Evolutionary conservation across 1,140 invertebrate species (phyloP), one percentile per base, ranked within the genome.

Genomic region (Drosophila micromelanica): DNA sequence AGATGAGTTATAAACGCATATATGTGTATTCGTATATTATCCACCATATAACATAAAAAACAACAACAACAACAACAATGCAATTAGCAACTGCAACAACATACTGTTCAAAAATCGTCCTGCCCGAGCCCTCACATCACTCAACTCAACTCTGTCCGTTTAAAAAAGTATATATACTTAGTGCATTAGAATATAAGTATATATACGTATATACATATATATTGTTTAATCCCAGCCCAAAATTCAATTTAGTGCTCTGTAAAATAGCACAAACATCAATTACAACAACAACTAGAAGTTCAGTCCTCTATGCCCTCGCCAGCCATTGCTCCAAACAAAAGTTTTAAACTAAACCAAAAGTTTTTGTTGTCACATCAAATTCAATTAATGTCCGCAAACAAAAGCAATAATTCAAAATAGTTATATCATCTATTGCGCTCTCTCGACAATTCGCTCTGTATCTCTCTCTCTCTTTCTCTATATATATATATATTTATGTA

Each of bases 61-160:
- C 35, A 59, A 65, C 37, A 54, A 35, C 17, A 54, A 51, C 43
- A 48, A 52, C 27, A 35, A 38, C 9, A 42, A 73, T 62, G 38
- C 73, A 73, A 80, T 60, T 49, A 73, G 61, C 65, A 69, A 67
- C 17, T 73, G 63, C 48, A 73, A 70, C 65, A 70, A 64, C 82
- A 89, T 79, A 89, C 78, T 82, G 40, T 72, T 80, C 65, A 62
- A 89, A 70, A 65, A 82, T 72, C 76, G 74, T 81, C 85, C 85
- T 90, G 85, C 85, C 89, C 85, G 90, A 91, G 79, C 89, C 90
- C 90, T 91, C 80, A 86, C 87, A 86, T 82, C 55, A 76, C 64
- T 79, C 32, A 63, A 56, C 30, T 72, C 54, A 67, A 49, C 52
- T 67, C 32, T 48, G 57, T 49, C 37, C 12, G 32, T 51, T 43